Conservation (phyloP, 2,888 invertebrate species). For the Osedax frankpressi region DNA sequence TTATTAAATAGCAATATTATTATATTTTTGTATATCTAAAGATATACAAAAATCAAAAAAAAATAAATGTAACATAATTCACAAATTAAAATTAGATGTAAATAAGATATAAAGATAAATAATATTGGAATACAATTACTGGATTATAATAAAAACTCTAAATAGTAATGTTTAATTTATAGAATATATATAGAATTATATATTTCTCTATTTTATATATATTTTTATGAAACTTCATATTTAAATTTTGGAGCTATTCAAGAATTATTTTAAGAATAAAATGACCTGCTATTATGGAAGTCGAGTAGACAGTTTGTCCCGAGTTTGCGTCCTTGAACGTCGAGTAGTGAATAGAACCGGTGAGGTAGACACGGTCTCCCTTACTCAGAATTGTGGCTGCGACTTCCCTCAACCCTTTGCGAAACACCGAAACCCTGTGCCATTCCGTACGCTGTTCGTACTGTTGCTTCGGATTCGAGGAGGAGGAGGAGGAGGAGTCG, state of each 20-base stretch:
- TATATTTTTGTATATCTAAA: too few species aligned
- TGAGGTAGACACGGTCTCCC: slow-evolving; percentile 31
- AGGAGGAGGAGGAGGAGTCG: neutral
- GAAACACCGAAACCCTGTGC: slow-evolving; percentile 78
- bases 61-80: too few species aligned
- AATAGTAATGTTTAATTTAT: too few species aligned
- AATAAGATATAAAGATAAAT: too few species aligned
- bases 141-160: too few species aligned
- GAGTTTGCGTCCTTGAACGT: slow-evolving; percentile 16
- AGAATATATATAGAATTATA: too few species aligned
- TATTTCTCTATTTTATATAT: neutral
- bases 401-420: slow-evolving; percentile 65
- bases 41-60: too few species aligned
- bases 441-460: slow-evolving; percentile 68
- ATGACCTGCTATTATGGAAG: slow-evolving; percentile 25
- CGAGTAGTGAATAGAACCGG: slow-evolving; percentile 29
- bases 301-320: neutral
- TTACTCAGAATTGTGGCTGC: slow-evolving; percentile 49
- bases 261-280: too few species aligned
- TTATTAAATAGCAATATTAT: too few species aligned
- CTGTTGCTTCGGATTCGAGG: slow-evolving; percentile 23
- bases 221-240: neutral
- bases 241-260: too few species aligned
- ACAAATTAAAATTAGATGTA: too few species aligned
- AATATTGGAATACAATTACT: too few species aligned